These are phyloP conservation scores for Drosophila pruinosa DNA, from an alignment of 1,140 invertebrate species.

Conservation along the genomic window DNA sequence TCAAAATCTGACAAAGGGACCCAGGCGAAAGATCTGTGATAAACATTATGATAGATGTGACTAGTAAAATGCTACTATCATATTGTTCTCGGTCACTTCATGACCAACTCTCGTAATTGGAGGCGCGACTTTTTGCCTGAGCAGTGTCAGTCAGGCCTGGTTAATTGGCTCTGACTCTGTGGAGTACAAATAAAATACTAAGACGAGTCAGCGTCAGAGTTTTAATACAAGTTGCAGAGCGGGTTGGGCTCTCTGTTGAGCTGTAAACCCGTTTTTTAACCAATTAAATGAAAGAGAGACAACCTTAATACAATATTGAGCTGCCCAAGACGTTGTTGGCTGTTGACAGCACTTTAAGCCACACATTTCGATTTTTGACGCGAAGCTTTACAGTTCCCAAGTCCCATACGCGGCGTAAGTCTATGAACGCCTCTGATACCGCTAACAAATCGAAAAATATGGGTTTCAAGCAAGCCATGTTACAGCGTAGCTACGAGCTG, in stretches of 20 bases:
- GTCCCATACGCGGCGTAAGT: slow-evolving; percentile 16
- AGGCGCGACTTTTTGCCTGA: slow-evolving; percentile 42
- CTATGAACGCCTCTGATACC: slow-evolving; percentile 39
- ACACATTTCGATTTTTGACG: slow-evolving; percentile 75
- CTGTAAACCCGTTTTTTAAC: slow-evolving; percentile 65
- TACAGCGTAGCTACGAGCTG: slow-evolving; percentile 73
- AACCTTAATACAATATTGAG: slow-evolving; percentile 21
- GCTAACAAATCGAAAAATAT: slow-evolving; percentile 34
- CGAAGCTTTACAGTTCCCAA: slow-evolving; percentile 71
- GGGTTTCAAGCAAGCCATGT: slow-evolving; percentile 78
- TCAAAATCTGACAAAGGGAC: background rate
- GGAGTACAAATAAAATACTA: slow-evolving; percentile 6
- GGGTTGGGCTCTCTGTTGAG: background rate
- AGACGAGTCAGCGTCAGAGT: background rate
- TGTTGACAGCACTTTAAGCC: slow-evolving; percentile 34
- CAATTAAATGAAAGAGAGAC: slow-evolving; percentile 63
- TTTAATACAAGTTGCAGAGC: background rate
- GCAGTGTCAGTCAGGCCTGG: slow-evolving; percentile 23
- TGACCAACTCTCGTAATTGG: slow-evolving; percentile 51
- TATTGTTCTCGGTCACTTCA: slow-evolving; percentile 58
- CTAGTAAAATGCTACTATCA: slow-evolving; percentile 80
- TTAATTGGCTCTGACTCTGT: slow-evolving; percentile 33
- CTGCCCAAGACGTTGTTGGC: slow-evolving; percentile 60
- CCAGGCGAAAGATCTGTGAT: slow-evolving; percentile 42
- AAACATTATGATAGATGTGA: slow-evolving; percentile 79